Evolutionary conservation across 2,888 invertebrate genomes (phyloP), one percentile per base, ranked within the genome.

Genomic region (Alloscopus bannaensis): DNA sequence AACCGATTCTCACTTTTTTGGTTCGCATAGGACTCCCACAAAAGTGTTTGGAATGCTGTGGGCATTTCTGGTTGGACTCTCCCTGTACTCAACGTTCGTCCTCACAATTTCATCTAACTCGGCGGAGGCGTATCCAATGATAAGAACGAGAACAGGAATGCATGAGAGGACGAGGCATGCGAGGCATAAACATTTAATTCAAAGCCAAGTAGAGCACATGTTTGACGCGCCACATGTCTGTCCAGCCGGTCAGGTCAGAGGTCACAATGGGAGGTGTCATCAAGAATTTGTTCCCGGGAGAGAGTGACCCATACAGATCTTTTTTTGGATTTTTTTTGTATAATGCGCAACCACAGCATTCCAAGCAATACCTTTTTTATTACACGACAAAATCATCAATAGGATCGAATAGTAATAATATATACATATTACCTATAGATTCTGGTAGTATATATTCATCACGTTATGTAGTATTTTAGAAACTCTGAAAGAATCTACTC

Each of bases 211-310:
- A 47, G 75, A 75, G 36, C 36, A 36, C 36, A 8, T 36, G 36
- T 8, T 36, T 36, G 13, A 36, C 36, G 13, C 36, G 36, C 73
- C 75, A 11, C 24, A 47, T 18, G 31, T 66, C 22, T 78, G 70
- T 26, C 65, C 70, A 2, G 16, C 18, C 3, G 78, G 78, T 28
- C 55, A 55, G 26, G 24, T 47, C 3, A 36, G 71, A 13, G 78
- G 70, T 8, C 70, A 78, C 31, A 45, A 78, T n/a, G 40, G 52
- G n/a, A 71, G 59, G 18, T 78, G 78, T 28, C 29, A 59, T 42
- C 64, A 24, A 0, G 22, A 47, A 22, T 73, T n/a, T n/a, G n/a
- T n/a, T n/a, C n/a, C n/a, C n/a, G n/a, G n/a, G n/a, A n/a, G n/a
- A n/a, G n/a, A n/a, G n/a, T n/a, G n/a, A n/a, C n/a, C n/a, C n/a